These are phyloP conservation scores for Leptura quadrifasciata DNA, from an alignment of 2,888 invertebrate species.

Conservation along the genomic window DNA sequence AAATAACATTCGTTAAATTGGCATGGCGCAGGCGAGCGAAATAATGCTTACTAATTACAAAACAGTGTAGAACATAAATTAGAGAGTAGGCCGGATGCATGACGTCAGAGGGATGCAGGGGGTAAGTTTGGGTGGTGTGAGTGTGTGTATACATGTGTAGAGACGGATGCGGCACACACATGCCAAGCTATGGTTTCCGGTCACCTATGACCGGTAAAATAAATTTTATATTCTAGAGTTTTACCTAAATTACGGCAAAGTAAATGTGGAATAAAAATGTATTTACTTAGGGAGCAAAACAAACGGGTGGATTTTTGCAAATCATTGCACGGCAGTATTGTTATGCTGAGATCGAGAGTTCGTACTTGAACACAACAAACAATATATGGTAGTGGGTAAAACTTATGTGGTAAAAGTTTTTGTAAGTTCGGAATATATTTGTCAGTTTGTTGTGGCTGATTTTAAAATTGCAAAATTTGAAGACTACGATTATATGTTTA, in stretches of 20 bases:
- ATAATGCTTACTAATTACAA: conserved; percentile 60
- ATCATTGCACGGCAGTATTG: background rate
- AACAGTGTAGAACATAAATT: conserved; percentile 61
- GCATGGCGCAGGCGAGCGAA: conserved; percentile 27
- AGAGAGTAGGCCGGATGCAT: conserved; percentile 58
- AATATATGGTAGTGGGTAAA: background rate
- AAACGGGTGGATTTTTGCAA: background rate
- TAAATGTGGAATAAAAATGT: background rate
- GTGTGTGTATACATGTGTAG: conserved; percentile 52
- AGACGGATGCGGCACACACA: conserved; percentile 71
- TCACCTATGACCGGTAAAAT: conserved; percentile 69
- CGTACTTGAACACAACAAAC: background rate
- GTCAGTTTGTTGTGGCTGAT: no score
- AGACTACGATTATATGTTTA: no score
- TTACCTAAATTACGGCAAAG: conserved; percentile 34
- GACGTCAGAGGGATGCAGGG: conserved; percentile 63
- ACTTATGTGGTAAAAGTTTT: no score
- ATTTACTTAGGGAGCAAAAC: background rate
- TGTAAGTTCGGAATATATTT: no score
- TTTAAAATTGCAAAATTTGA: no score
- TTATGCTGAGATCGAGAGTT: background rate
- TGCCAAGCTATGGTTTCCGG: conserved; percentile 71
- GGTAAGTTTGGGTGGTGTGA: conserved; percentile 58
- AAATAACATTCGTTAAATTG: conserved; percentile 46
- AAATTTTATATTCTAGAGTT: conserved; percentile 31